Conservation (phyloP, 2,888 invertebrate genomes). For the Drosophila niveifrons region DNA sequence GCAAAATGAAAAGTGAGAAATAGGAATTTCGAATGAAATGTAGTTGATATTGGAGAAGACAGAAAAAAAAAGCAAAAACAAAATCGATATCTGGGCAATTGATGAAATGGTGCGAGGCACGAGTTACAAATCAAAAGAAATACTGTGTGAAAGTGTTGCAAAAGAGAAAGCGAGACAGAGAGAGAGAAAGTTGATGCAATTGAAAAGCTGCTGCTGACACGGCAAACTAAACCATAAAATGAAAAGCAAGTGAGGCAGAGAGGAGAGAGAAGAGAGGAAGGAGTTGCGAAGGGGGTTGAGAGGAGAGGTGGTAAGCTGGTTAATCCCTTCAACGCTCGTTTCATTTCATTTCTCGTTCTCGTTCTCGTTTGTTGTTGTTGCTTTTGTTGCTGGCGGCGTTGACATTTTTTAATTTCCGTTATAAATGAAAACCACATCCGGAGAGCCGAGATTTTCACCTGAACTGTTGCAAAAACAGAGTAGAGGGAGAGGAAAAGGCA, state of each 20-base stretch:
- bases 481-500: not conserved
- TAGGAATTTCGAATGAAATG: too few species aligned
- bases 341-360: slow-evolving; percentile 13
- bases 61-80: too few species aligned
- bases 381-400: slow-evolving; percentile 34
- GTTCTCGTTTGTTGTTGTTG: slow-evolving; percentile 25
- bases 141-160: not conserved
- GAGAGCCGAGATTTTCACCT: slow-evolving; percentile 30
- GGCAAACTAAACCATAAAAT: slow-evolving; percentile 15
- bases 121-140: not conserved
- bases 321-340: slow-evolving; percentile 53
- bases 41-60: not conserved
- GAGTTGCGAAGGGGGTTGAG: not conserved
- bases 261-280: not conserved
- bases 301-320: slow-evolving; percentile 27
- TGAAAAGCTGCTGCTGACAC: slow-evolving; percentile 31
- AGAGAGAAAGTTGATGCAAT: slow-evolving; percentile 16
- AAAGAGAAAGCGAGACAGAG: not conserved
- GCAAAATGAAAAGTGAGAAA: too few species aligned
- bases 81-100: not conserved
- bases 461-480: slow-evolving; percentile 7
- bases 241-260: not conserved
- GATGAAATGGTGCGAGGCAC: not conserved
- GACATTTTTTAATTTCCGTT: slow-evolving; percentile 80
- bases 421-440: slow-evolving; percentile 76